These are phyloP conservation scores for Lithophane socia DNA, from an alignment of 2,888 invertebrate genomes.

Conservation along the genomic window DNA sequence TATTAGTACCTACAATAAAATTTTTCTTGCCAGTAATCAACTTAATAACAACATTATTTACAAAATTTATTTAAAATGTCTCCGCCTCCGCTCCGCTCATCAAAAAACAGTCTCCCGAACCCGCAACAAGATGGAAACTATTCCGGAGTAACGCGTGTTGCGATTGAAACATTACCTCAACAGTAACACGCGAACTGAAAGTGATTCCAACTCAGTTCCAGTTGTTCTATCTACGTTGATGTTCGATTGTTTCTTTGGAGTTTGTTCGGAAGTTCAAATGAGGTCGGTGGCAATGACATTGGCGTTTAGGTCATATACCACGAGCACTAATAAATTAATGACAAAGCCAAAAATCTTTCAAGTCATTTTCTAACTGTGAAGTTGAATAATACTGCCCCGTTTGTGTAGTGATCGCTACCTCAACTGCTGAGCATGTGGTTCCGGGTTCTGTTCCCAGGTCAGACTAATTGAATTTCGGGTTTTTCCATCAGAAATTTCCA, in stretches of 20 bases:
- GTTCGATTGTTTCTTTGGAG: slow-evolving; percentile 8
- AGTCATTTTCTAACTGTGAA: not conserved
- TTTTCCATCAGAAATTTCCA: too few relatives aligned
- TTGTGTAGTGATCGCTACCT: too few relatives aligned
- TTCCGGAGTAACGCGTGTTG: slow-evolving; percentile 61
- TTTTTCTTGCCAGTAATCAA: not conserved
- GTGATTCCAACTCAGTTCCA: slow-evolving; percentile 1
- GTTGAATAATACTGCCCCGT: too few relatives aligned
- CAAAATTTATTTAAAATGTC: not conserved
- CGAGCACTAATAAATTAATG: not conserved
- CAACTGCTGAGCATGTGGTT: too few relatives aligned
- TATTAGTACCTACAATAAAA: not conserved
- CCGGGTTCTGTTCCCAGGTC: too few relatives aligned
- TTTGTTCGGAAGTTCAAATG: slow-evolving; percentile 10
- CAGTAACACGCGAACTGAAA: slow-evolving; percentile 35
- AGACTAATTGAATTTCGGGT: too few relatives aligned
- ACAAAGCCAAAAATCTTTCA: not conserved
- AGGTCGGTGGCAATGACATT: not conserved
- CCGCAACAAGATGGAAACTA: slow-evolving; percentile 54
- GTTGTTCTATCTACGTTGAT: slow-evolving; percentile 2
- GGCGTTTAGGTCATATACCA: not conserved
- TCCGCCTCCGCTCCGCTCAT: slow-evolving; percentile 13
- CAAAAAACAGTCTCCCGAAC: fast-evolving
- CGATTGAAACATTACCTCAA: slow-evolving; percentile 70
- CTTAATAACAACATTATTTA: not conserved